Conservation (phyloP, 1,140 invertebrate species). For the Parapsyche elsis region DNA sequence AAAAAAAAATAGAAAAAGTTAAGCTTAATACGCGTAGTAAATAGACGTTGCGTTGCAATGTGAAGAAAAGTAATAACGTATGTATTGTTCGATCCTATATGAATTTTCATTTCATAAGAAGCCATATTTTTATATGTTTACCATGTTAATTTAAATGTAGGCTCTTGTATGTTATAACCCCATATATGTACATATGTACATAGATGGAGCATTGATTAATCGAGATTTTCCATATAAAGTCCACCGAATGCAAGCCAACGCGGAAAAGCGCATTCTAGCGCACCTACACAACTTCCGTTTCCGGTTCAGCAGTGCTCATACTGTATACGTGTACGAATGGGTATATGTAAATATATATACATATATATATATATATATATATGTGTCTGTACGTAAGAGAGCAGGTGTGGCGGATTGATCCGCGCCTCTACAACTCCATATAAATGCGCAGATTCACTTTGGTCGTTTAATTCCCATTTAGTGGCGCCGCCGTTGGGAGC, state of each 20-base stretch:
- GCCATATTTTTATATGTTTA: too few relatives aligned
- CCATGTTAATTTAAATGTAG: too few relatives aligned
- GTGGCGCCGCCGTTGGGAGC: slow-evolving; percentile 33
- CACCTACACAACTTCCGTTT: too few relatives aligned
- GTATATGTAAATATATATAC: not conserved
- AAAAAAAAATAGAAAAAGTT: too few relatives aligned
- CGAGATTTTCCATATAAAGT: not conserved
- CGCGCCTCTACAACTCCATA: slow-evolving; percentile 50
- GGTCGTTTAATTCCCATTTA: slow-evolving; percentile 57
- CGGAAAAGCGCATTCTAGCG: not conserved
- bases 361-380: not conserved
- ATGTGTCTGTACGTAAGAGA: slow-evolving; percentile 10
- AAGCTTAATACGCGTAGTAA: too few relatives aligned
- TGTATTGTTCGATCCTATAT: too few relatives aligned
- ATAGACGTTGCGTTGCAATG: too few relatives aligned
- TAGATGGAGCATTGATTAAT: not conserved
- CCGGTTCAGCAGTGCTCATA: too few relatives aligned
- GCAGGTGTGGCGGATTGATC: slow-evolving; percentile 56
- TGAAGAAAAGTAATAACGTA: too few relatives aligned
- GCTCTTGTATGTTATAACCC: not conserved
- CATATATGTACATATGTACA: not conserved
- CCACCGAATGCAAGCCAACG: not conserved
- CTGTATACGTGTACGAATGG: not conserved
- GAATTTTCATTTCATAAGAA: too few relatives aligned
- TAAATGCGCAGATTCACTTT: slow-evolving; percentile 56